Conservation (phyloP, 2,797 vertebrate species). For the Diplodus sargus region DNA sequence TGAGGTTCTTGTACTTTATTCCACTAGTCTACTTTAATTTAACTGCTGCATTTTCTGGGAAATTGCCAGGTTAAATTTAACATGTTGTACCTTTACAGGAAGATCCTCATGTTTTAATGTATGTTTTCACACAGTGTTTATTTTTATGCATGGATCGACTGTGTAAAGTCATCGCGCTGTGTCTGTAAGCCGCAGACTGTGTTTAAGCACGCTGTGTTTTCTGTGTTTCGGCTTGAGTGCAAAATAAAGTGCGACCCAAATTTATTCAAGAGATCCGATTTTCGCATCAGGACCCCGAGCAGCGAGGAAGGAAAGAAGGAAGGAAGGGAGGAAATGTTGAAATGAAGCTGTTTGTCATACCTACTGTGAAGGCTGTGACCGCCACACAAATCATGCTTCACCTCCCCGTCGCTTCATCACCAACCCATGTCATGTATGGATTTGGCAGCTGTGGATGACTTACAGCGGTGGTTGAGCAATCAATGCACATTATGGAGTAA, state of each 20-base stretch:
- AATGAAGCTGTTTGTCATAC: slow-evolving; percentile 36
- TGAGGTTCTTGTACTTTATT: too few species aligned
- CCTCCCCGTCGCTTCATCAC: slow-evolving; percentile 39
- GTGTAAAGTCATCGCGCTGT: background rate
- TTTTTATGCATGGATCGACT: background rate
- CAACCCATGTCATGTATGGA: slow-evolving; percentile 43
- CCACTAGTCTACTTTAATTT: too few species aligned
- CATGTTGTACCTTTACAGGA: background rate
- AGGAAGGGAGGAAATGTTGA: background rate
- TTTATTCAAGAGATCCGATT: slow-evolving; percentile 8
- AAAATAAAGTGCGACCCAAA: too few species aligned
- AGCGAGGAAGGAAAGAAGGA: background rate
- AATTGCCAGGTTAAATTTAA: too few species aligned
- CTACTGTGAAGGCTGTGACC: slow-evolving; percentile 1
- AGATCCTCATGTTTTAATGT: background rate
- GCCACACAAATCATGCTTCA: slow-evolving; percentile 32
- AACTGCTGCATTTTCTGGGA: too few species aligned
- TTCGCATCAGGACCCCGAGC: slow-evolving; percentile 10
- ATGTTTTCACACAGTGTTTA: background rate
- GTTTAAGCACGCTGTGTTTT: slow-evolving; percentile 3
- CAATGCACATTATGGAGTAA: slow-evolving; percentile 51
- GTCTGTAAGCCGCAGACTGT: background rate
- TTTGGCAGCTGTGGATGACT: slow-evolving; percentile 46
- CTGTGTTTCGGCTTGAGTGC: background rate
- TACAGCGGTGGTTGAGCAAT: slow-evolving; percentile 44